Conservation (phyloP, 1,140 invertebrate genomes). For the Drosophila yakuba region DNA sequence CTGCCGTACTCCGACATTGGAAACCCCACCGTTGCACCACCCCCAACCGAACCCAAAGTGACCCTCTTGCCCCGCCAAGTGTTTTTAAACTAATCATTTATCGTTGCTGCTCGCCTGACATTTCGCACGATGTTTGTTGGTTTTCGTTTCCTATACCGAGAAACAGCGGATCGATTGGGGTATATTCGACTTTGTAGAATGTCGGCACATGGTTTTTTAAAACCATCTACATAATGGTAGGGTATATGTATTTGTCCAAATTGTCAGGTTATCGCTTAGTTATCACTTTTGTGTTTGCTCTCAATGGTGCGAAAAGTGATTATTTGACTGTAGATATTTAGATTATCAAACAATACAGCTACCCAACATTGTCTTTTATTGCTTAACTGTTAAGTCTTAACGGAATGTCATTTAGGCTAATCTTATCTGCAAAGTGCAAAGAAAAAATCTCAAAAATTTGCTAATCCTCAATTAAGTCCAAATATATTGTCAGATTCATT, state of each 20-base stretch:
- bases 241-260: neutral
- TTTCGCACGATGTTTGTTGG: conserved; percentile 40
- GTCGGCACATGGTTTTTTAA: neutral
- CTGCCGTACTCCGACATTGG: conserved; percentile 29
- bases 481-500: no score
- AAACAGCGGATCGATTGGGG: neutral
- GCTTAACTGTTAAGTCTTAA: neutral
- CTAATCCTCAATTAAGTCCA: neutral
- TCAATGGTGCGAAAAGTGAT: no score
- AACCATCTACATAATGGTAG: neutral
- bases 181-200: conserved; percentile 8
- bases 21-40: conserved; percentile 15
- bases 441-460: no score
- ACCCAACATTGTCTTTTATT: neutral
- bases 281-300: no score
- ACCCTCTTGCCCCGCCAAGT: conserved; percentile 13
- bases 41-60: neutral
- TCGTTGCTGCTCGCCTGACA: conserved; percentile 48
- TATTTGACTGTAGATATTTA: neutral
- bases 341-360: neutral
- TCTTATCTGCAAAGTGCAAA: no score
- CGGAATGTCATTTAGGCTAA: no score
- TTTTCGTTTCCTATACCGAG: conserved; percentile 20
- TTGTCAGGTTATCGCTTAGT: neutral
- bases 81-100: conserved; percentile 68